Base-by-base conservation (phyloP, 2,888 invertebrate species). In the Epinotia bilunana region DNA sequence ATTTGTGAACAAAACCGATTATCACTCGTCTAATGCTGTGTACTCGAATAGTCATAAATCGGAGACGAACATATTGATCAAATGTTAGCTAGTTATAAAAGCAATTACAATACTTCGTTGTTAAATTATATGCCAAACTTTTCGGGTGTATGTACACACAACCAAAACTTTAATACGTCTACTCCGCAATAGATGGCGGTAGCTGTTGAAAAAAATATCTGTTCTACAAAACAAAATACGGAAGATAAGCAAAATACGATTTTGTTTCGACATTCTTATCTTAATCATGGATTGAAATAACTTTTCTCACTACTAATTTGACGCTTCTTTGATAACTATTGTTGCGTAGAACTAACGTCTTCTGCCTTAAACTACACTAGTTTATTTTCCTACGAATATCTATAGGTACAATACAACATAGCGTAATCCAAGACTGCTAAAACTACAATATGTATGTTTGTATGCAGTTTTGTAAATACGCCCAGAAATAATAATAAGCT, bases 121-220 rank as follows among this genome's bases (percentile, higher is more conserved):
- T 53, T 53, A 7, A 13, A 6, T 49, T 16, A 49, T 16, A 12
- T 49, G 49, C 2, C 1, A 49, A 43, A 12, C 3, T 53, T 53
- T 53, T 53, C 3, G 16, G 49, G 49, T 58, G 60, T 69, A 60
- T 65, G n/a, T 43, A 63, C 67, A 67, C 39, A 67, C 63, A 65
- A 11, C 49, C 67, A 72, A 74, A 57, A 69, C 77, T 76, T 77
- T 78, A 74, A 63, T 82, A 73, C 77, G 16, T 57, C 78, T 77
- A 79, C 76, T 78, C 74, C 13, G 57, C 65, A 70, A 68, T 46
- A 80, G 77, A 78, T 78, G 77, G 79, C 78, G 74, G 23, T 67
- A 67, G 39, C 0, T 43, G 39, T 39, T 33, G 33, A 33, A 33
- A 33, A 33, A 33, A 1, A 33, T 33, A 6, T 33, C 33, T 33